Base-by-base conservation (phyloP, 2,888 invertebrate species). In the Hemicrepidius hirtus region DNA sequence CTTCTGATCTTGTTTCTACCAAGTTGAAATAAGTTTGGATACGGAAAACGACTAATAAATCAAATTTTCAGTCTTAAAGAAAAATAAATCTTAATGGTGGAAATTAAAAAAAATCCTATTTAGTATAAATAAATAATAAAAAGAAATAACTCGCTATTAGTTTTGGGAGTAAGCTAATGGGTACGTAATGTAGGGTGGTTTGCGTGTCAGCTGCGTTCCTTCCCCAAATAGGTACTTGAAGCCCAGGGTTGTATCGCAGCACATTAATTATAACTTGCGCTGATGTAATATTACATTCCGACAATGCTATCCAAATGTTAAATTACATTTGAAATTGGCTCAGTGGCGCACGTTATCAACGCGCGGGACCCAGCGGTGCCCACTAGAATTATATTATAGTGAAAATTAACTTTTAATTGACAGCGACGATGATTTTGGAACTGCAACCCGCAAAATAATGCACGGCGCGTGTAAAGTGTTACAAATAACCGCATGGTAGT, bases 241-340 rank as follows among this genome's bases (percentile, higher is more conserved):
- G 62, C 68, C 40, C 32, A 67, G 68, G 53, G 60, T 41, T 53
- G 50, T 68, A 62, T 66, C 74, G 79, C 77, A 77, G 82, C 80
- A 80, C 80, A 83, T 84, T 84, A 84, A 84, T 84, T 84, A 84
- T 83, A 84, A 84, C 82, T 84, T 83, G 82, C 80, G 82, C 83
- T 82, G 82, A 84, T 84, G 82, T 84, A 83, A 84, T 83, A 83
- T 84, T 83, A 83, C 83, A 81, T 82, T 83, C 82, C 82, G 81
- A 79, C 80, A 79, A 80, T 82, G 82, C 81, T 81, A 84, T 83
- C 82, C 82, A 79, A 83, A 82, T 84, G 83, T 83, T 84, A 83
- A 84, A 84, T 84, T 83, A 83, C 82, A 83, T 83, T 81, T 80
- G 80, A 82, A 83, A 81, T 82, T 83, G 82, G 77, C 77, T 79